Base-by-base conservation (phyloP, 2,113 vertebrate genomes). In the Dermatemys mawii region DNA sequence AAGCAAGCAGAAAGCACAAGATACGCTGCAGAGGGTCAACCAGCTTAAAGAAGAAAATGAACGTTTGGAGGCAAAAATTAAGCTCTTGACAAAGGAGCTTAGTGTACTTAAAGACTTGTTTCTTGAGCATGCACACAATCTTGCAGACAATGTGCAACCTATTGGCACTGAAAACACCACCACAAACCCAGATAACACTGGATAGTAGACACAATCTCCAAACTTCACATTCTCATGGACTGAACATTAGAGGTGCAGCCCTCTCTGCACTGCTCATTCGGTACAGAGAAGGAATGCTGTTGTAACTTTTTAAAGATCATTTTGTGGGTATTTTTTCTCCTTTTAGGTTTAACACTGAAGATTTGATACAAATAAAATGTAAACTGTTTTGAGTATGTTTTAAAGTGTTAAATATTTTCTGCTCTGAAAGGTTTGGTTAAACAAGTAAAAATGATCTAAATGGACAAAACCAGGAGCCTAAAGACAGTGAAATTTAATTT, bases 31-130 rank as follows among this genome's bases (percentile, higher is more conserved):
- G 76, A 98, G 99, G 7, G 99, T 99, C 86, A 99, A 99, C 94
- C 99, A 99, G 98, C 98, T 99, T 38, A 99, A 99, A 93, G 99
- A 99, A 96, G 99, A 99, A 97, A 99, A 99, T 26, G 99, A 99
- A 98, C 99, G 99, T 3, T 99, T 99, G 97, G 99, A 99, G 97
- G 99, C 99, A 89, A 99, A 99, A 97, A 99, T 99, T 95, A 99
- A 99, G 90, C 98, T 99, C 93, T 99, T 99, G 89, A 99, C 99
- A 90, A 99, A 99, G 97, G 99, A 99, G 96, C 98, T 99, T 96
- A 99, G 99, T 1, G 99, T 99, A 96, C 98, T 99, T 93, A 99
- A 99, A 98, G 99, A 99, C 98, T 98, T 99, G 93, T 99, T 99
- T 98, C 99, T 99, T 32, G 99, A 99, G 97, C 99, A 99, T 1